Evolutionary conservation across 2,113 vertebrate species (phyloP).

Genomic region (Martes martes): DNA sequence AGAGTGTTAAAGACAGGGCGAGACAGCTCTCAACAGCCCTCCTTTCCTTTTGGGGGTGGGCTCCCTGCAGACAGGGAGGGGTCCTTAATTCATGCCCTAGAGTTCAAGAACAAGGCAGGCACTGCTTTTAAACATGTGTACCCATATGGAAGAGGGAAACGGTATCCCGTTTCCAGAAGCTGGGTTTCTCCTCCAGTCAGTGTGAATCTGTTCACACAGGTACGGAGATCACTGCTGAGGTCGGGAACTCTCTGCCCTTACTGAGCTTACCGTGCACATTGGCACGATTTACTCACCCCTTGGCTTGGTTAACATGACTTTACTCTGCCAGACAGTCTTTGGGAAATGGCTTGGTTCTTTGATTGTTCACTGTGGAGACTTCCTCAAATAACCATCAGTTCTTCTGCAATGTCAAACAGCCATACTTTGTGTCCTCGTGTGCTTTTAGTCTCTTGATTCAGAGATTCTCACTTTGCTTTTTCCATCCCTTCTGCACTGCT

Average conservation of each 20-base stretch:
- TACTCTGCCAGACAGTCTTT: accelerated
- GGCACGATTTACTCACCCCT: accelerated
- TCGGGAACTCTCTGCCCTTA: not conserved
- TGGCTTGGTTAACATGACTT: accelerated
- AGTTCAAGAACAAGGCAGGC: not conserved
- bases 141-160: not conserved
- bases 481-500: accelerated
- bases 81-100: not conserved
- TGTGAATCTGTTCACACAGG: accelerated
- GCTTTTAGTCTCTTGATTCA: not conserved
- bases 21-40: not conserved
- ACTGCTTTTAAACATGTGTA: not conserved
- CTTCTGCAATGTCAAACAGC: not conserved
- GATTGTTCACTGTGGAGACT: accelerated
- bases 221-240: accelerated
- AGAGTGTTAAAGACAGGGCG: not conserved
- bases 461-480: not conserved
- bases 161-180: not conserved
- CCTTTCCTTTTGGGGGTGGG: not conserved
- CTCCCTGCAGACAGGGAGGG: not conserved
- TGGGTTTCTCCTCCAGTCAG: not conserved
- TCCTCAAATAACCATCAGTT: not conserved
- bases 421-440: not conserved
- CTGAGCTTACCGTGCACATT: accelerated
- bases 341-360: not conserved